A percentile compares a stretch with the other conserved stretches of the same genome.
These are phyloP conservation scores for Drosophila aldrichi DNA, from an alignment of 2,888 invertebrate genomes.

Conservation along the genomic window DNA sequence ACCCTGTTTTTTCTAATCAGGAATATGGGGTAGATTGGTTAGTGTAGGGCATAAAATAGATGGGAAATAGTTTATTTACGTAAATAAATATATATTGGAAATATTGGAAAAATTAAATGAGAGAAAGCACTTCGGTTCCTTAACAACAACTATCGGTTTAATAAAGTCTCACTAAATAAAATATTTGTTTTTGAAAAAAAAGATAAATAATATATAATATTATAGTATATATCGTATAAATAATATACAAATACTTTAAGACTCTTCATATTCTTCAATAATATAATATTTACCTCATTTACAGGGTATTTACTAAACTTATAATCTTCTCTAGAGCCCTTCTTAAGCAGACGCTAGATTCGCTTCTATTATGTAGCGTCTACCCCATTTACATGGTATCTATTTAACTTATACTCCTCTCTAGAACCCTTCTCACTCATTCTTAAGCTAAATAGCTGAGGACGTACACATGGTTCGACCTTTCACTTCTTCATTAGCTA, in stretches of 20 bases:
- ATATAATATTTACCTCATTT: no score
- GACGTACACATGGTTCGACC: constrained; percentile 23
- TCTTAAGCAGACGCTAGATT: not conserved
- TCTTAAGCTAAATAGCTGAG: constrained; percentile 22
- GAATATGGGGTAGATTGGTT: not conserved
- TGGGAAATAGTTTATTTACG: no score
- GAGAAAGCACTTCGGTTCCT: no score
- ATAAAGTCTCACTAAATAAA: no score
- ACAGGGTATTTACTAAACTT: no score
- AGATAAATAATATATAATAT: no score
- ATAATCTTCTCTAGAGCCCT: not conserved
- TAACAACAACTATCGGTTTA: no score
- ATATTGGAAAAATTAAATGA: no score
- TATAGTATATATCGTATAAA: no score
- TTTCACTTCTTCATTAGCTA: constrained; percentile 67
- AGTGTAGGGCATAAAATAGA: no score
- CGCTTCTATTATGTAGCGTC: not conserved
- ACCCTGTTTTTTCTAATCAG: not conserved
- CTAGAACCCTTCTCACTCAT: not conserved
- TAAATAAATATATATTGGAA: no score
- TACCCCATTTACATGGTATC: not conserved
- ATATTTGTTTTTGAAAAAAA: no score
- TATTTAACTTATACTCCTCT: not conserved
- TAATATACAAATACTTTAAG: not conserved
- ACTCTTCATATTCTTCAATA: not conserved